Conservation (phyloP, 2,113 vertebrate genomes). For the Phaetusa simplex region DNA sequence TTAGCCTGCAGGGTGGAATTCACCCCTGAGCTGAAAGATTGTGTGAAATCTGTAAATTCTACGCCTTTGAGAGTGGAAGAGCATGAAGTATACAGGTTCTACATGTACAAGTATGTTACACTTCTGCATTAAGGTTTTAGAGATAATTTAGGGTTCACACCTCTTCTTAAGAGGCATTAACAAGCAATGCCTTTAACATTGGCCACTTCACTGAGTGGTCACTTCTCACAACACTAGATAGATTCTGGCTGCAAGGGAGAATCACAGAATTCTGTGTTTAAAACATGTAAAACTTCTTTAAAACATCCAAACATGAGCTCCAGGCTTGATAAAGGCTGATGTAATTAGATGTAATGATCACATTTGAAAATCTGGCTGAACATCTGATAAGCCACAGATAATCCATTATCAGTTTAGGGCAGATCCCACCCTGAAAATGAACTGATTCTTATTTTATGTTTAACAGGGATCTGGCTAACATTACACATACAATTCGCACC, state of each 20-base stretch:
- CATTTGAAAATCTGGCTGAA: background rate
- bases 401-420: background rate
- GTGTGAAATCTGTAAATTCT: background rate
- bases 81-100: accelerated
- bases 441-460: background rate
- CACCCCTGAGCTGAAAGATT: background rate
- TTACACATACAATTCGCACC: background rate
- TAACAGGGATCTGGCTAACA: background rate
- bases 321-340: background rate
- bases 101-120: too few relatives aligned
- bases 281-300: background rate
- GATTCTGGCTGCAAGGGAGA: background rate
- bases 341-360: background rate
- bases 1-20: background rate
- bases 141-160: background rate
- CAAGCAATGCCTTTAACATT: background rate
- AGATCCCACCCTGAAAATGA: background rate
- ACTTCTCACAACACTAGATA: background rate
- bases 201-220: background rate
- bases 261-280: background rate
- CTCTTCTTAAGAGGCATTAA: background rate
- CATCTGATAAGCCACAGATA: background rate
- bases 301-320: background rate
- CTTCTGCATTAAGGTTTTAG: background rate
- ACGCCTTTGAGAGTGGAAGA: background rate